Evolutionary conservation across 2,797 vertebrate genomes (phyloP).

Genomic region (Pangasius sanitwongsei): DNA sequence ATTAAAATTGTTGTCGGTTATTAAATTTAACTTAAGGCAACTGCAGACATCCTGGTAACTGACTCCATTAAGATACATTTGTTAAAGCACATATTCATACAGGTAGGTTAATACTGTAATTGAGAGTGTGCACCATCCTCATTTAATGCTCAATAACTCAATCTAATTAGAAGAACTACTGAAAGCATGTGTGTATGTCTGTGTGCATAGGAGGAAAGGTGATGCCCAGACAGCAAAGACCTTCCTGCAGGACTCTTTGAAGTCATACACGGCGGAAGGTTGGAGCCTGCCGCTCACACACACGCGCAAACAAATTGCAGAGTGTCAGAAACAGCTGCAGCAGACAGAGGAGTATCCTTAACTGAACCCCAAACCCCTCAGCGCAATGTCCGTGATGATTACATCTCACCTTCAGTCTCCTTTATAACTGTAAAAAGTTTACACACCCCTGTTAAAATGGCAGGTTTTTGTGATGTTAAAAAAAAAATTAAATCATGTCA

Average conservation of each 20-base stretch:
- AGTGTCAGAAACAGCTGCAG: conserved; percentile 91
- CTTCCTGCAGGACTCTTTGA: conserved; percentile 90
- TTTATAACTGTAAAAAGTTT: background rate
- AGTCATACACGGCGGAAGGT: conserved; percentile 88
- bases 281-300: conserved; percentile 92
- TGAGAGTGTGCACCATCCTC: background rate
- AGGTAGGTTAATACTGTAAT: background rate
- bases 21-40: background rate
- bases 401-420: background rate
- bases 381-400: background rate
- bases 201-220: conserved; percentile 84
- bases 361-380: background rate
- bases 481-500: too few relatives aligned
- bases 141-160: background rate
- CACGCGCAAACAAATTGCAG: conserved; percentile 90
- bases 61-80: background rate
- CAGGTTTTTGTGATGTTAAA: too few relatives aligned
- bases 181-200: conserved; percentile 10
- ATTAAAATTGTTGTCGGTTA: background rate
- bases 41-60: background rate
- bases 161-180: background rate
- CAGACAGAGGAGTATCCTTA: conserved; percentile 94
- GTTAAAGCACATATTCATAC: background rate
- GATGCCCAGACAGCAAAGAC: conserved; percentile 87
- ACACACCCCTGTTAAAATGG: too few relatives aligned